Evolutionary conservation across 2,888 invertebrate species (phyloP).

Genomic region (Drosophila merina): DNA sequence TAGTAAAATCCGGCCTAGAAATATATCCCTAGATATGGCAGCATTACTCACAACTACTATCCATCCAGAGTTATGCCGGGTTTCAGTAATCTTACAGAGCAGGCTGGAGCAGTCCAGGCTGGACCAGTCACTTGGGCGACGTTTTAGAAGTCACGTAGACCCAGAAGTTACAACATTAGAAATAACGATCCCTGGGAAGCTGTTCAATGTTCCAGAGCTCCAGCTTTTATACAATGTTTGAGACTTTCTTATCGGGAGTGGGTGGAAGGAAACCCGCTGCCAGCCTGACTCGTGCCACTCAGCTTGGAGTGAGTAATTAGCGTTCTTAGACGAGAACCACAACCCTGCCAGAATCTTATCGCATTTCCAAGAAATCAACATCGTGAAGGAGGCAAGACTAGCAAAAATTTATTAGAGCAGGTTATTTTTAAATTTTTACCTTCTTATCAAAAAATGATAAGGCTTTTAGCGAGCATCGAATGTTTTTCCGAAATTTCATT

Average conservation of each 20-base stretch:
- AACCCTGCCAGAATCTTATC: slow-evolving; percentile 50
- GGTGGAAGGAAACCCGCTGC: not conserved
- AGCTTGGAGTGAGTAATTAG: slow-evolving; percentile 18
- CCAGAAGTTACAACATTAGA: not conserved
- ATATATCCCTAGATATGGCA: too few species aligned
- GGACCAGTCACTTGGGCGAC: slow-evolving; percentile 13
- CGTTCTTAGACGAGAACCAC: slow-evolving; percentile 6
- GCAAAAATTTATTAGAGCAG: slow-evolving; percentile 70
- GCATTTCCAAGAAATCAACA: slow-evolving; percentile 55
- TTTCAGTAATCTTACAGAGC: not conserved
- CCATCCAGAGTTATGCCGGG: slow-evolving; percentile 15
- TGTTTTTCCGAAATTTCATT: slow-evolving; percentile 17
- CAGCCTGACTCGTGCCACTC: slow-evolving; percentile 2
- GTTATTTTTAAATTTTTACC: slow-evolving; percentile 55
- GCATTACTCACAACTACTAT: not conserved
- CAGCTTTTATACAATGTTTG: not conserved
- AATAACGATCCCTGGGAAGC: not conserved
- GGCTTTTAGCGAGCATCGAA: not conserved
- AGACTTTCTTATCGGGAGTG: not conserved
- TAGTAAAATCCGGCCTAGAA: not conserved
- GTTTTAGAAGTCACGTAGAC: slow-evolving; percentile 64
- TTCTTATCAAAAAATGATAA: slow-evolving; percentile 48
- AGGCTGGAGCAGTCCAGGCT: not conserved
- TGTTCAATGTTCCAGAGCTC: not conserved
- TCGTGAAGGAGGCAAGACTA: slow-evolving; percentile 29